Evolutionary conservation across 2,888 invertebrate species (phyloP).

Genomic region (Andrena bicolor): DNA sequence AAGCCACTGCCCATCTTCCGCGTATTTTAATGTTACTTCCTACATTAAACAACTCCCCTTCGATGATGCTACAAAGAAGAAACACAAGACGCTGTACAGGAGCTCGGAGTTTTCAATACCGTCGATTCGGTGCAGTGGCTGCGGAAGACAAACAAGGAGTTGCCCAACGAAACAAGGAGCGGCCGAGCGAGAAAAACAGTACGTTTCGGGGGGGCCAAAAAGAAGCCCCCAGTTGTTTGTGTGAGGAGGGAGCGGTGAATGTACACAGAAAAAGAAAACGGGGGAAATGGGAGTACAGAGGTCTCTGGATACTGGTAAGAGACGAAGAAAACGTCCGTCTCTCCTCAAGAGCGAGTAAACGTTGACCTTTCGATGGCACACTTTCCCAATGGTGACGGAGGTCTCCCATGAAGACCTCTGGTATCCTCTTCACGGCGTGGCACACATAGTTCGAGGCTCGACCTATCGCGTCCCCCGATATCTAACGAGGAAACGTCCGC

Average conservation of each 20-base stretch:
- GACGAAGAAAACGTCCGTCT: slow-evolving; percentile 58
- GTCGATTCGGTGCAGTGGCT: slow-evolving; percentile 1
- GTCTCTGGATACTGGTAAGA: slow-evolving; percentile 13
- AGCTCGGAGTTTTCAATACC: neutral
- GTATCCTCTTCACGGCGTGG: slow-evolving; percentile 63
- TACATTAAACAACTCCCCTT: neutral
- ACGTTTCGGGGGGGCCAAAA: neutral
- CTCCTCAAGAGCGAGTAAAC: slow-evolving; percentile 58
- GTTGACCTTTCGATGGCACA: slow-evolving; percentile 81
- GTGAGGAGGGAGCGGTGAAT: neutral
- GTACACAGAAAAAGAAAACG: slow-evolving; percentile 17
- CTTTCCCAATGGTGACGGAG: slow-evolving; percentile 76
- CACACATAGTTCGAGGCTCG: slow-evolving; percentile 69
- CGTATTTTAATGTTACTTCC: neutral
- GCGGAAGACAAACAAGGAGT: slow-evolving; percentile 15
- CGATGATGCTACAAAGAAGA: neutral
- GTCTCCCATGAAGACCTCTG: slow-evolving; percentile 48
- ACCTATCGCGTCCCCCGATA: slow-evolving; percentile 61
- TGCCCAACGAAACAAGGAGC: slow-evolving; percentile 7
- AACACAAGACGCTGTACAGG: neutral
- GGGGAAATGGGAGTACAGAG: slow-evolving; percentile 9
- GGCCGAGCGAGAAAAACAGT: slow-evolving; percentile 8
- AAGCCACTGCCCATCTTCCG: too few species aligned
- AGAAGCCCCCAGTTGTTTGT: neutral
- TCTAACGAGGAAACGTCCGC: slow-evolving; percentile 53